A percentile compares a stretch with the other conserved stretches of the same genome.
These are phyloP conservation scores for Chascanopsetta lugubris DNA, from an alignment of 2,113 vertebrate genomes.

Conservation along the genomic window DNA sequence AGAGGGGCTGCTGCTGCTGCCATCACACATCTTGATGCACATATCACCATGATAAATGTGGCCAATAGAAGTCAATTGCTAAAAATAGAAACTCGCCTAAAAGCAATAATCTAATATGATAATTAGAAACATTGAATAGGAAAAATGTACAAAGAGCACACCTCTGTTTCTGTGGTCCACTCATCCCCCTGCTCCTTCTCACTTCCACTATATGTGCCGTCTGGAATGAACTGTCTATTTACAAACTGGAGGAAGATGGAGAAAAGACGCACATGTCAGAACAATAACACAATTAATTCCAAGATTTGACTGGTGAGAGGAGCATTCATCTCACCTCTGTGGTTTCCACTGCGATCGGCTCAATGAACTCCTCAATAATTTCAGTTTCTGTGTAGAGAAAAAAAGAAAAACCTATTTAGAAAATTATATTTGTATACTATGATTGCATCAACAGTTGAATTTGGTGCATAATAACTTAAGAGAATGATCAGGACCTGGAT, in stretches of 20 bases:
- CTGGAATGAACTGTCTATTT: slow-evolving; percentile 99
- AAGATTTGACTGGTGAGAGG: neutral
- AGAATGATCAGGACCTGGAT: slow-evolving; percentile 82
- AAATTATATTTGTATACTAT: slow-evolving; percentile 2
- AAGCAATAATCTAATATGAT: too few relatives aligned
- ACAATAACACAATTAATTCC: neutral
- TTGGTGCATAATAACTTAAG: neutral
- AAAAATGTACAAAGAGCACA: slow-evolving; percentile 64
- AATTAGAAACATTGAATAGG: neutral
- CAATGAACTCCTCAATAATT: slow-evolving; percentile 89
- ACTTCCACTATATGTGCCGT: slow-evolving; percentile 89
- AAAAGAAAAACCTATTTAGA: slow-evolving; percentile 4
- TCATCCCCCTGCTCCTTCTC: slow-evolving; percentile 95
- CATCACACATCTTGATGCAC: neutral
- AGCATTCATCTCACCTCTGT: slow-evolving; percentile 86
- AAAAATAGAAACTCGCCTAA: too few relatives aligned
- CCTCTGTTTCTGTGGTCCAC: slow-evolving; percentile 95
- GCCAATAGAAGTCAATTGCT: too few relatives aligned
- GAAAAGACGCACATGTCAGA: neutral
- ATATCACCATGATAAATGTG: neutral
- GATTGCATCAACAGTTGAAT: slow-evolving; percentile 6
- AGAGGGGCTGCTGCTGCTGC: too few relatives aligned
- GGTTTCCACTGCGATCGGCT: slow-evolving; percentile 91
- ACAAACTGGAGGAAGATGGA: slow-evolving; percentile 87
- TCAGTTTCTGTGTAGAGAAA: slow-evolving; percentile 85